A percentile compares a stretch with the other conserved stretches of the same genome.
Conservation (phyloP, 37 sponge, comb jelly and placozoan genomes). For the Chondrosia reniformis region DNA sequence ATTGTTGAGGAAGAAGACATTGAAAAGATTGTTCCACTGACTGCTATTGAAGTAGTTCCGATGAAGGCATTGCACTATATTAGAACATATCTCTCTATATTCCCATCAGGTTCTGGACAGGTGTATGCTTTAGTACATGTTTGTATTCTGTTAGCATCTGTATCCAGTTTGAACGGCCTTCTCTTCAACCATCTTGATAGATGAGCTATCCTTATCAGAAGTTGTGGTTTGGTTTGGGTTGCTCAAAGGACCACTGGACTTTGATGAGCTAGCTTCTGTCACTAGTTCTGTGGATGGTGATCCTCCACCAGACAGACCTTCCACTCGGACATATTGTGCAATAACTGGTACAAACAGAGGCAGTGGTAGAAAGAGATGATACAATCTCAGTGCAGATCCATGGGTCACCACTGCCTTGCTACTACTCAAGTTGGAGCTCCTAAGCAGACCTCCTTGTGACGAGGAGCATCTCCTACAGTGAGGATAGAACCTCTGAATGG, state of each 20-base stretch:
- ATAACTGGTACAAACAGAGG: slow-evolving; percentile 45
- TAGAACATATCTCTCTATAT: background rate
- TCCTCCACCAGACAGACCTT: too few relatives aligned
- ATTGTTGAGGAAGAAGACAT: background rate
- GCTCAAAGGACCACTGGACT: too few relatives aligned
- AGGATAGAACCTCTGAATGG: slow-evolving; percentile 55
- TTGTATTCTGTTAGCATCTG: background rate
- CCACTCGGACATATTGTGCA: too few relatives aligned
- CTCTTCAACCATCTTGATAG: too few relatives aligned
- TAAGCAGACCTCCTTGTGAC: slow-evolving; percentile 54
- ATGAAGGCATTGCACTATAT: background rate
- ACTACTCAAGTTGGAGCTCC: background rate
- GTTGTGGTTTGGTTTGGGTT: too few relatives aligned
- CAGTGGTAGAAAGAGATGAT: slow-evolving; percentile 68
- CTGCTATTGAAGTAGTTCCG: slow-evolving; percentile 4
- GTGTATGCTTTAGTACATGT: slow-evolving; percentile 15
- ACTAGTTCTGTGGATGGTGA: too few relatives aligned
- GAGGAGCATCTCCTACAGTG: slow-evolving; percentile 63
- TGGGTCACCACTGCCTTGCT: slow-evolving; percentile 39
- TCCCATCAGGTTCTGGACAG: slow-evolving; percentile 15
- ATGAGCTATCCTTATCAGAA: too few relatives aligned
- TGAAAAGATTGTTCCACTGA: background rate
- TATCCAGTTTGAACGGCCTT: slow-evolving; percentile 26
- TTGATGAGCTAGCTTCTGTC: too few relatives aligned
- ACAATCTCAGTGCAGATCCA: slow-evolving; percentile 32